Evolutionary conservation across 2,888 invertebrate species (phyloP).

Genomic region (Morpho deidamia): DNA sequence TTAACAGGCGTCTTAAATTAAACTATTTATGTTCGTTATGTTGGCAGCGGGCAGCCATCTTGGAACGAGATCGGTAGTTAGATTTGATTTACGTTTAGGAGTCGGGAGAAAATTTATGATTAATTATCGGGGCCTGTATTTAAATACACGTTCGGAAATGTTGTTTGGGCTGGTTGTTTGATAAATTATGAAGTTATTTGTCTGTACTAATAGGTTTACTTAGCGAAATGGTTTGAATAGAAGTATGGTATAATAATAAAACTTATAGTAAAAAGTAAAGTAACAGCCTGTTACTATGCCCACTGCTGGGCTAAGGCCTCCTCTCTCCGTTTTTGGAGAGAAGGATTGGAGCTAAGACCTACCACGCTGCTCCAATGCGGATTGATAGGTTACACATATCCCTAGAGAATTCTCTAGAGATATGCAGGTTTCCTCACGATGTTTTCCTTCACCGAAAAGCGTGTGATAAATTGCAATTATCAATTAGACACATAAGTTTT

Average conservation of each 20-base stretch:
- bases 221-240: slow-evolving; percentile 7
- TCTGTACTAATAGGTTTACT: slow-evolving; percentile 13
- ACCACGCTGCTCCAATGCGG: too few relatives aligned
- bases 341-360: too few relatives aligned
- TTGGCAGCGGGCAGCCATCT: slow-evolving; percentile 61
- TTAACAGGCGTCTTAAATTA: slow-evolving; percentile 57
- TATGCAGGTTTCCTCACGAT: too few relatives aligned
- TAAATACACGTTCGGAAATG: slow-evolving; percentile 11
- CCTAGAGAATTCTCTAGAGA: too few relatives aligned
- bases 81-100: slow-evolving; percentile 53
- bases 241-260: background rate
- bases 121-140: slow-evolving; percentile 45
- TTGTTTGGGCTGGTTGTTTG: slow-evolving; percentile 28
- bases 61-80: slow-evolving; percentile 56
- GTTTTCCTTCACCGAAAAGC: too few relatives aligned
- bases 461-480: too few relatives aligned
- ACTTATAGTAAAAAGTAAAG: too few relatives aligned
- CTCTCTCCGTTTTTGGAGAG: too few relatives aligned
- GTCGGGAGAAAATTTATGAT: slow-evolving; percentile 49
- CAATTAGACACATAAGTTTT: too few relatives aligned
- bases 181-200: slow-evolving; percentile 28
- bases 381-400: too few relatives aligned
- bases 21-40: slow-evolving; percentile 56
- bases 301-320: too few relatives aligned
- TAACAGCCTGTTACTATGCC: too few relatives aligned